A percentile compares a stretch with the other conserved stretches of the same genome.
Evolutionary conservation across 2,888 invertebrate species (phyloP).

Genomic region (Gandaritis pyraliata): DNA sequence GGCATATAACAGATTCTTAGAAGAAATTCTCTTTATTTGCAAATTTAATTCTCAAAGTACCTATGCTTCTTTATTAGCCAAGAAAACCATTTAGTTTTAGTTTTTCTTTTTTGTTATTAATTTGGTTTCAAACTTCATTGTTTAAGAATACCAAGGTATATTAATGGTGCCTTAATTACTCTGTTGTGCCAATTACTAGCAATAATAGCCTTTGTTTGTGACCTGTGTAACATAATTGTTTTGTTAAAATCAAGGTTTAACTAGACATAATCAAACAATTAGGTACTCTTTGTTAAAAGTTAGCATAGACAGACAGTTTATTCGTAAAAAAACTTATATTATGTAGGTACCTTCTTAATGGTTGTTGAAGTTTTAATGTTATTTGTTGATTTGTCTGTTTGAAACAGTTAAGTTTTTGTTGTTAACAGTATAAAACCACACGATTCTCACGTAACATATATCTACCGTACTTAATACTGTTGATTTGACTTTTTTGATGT

Average conservation of each 20-base stretch:
- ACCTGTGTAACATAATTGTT: too few species aligned
- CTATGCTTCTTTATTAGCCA: neutral
- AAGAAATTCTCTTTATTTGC: neutral
- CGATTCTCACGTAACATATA: neutral
- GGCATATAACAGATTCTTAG: too few species aligned
- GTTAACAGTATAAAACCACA: neutral
- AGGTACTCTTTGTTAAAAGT: too few species aligned
- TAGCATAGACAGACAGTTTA: neutral
- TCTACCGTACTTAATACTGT: neutral
- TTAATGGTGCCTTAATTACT: too few species aligned
- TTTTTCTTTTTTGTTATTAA: constrained; percentile 1
- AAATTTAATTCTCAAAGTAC: neutral
- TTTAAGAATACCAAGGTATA: too few species aligned
- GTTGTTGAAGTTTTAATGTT: neutral
- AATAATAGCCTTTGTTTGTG: too few species aligned
- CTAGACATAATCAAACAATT: too few species aligned
- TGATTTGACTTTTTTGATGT: constrained; percentile 6
- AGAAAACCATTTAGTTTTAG: neutral
- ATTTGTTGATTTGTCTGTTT: constrained; percentile 6
- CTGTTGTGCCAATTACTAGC: too few species aligned
- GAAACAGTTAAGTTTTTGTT: neutral
- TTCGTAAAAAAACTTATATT: neutral
- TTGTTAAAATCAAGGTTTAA: too few species aligned
- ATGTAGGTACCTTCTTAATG: too few species aligned
- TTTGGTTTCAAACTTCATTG: neutral